Conservation (phyloP, 92 coral and sea anemone genomes). For the Scolanthus callimorphus region DNA sequence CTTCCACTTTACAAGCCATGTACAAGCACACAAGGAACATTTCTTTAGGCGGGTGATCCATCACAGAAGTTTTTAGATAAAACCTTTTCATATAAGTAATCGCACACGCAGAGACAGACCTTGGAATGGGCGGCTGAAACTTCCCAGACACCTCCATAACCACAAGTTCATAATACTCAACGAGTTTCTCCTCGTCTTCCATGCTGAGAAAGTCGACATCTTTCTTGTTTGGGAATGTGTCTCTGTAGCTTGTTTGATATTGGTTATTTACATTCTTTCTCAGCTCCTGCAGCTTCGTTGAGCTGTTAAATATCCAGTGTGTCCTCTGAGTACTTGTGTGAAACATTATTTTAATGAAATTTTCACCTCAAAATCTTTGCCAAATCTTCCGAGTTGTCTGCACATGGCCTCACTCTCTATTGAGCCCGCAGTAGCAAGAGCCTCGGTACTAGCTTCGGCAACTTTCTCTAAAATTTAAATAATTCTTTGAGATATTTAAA, state of each 20-base stretch:
- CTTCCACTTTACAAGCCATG: slow-evolving; percentile 98
- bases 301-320: slow-evolving; percentile 76
- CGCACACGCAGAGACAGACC: slow-evolving; percentile 87
- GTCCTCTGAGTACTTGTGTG: slow-evolving; percentile 89
- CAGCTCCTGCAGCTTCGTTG: slow-evolving; percentile 43
- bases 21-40: slow-evolving; percentile 89
- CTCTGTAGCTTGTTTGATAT: slow-evolving; percentile 51
- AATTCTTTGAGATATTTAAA: too few relatives aligned
- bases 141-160: slow-evolving; percentile 77
- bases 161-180: slow-evolving; percentile 69
- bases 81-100: slow-evolving; percentile 86
- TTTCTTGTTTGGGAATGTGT: slow-evolving; percentile 48
- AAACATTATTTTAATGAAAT: too few relatives aligned
- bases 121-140: slow-evolving; percentile 91
- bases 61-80: slow-evolving; percentile 81
- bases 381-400: too few relatives aligned
- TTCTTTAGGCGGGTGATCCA: slow-evolving; percentile 87
- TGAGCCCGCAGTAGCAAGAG: too few relatives aligned
- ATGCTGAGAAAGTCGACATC: slow-evolving; percentile 51
- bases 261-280: slow-evolving; percentile 56
- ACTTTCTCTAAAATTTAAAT: too few relatives aligned
- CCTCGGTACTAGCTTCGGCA: too few relatives aligned
- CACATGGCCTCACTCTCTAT: too few relatives aligned
- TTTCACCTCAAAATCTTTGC: too few relatives aligned
- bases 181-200: slow-evolving; percentile 66